Conservation (phyloP, 2,113 vertebrate genomes). For the Oreotragus oreotragus region DNA sequence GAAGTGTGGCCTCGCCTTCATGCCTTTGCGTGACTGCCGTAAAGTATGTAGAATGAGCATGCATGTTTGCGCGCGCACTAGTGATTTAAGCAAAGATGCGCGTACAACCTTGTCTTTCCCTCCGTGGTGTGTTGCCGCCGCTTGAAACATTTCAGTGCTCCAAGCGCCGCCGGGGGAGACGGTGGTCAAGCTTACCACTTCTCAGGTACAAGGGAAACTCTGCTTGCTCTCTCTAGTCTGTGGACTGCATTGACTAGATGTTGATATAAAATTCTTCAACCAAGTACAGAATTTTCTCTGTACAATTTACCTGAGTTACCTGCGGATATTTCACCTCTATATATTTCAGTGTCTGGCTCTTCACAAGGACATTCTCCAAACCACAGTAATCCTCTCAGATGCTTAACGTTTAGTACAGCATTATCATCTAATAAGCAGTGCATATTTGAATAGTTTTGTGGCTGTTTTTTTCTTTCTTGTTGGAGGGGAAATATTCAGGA, state of each 20-base stretch:
- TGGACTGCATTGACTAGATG: not conserved
- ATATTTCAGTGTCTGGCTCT: not conserved
- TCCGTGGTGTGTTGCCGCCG: fast-evolving
- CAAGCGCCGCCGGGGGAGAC: fast-evolving
- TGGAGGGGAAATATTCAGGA: not conserved
- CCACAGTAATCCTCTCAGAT: not conserved
- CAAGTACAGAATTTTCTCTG: not conserved
- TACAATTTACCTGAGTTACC: not conserved
- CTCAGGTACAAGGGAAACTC: not conserved
- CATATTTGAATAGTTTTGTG: not conserved
- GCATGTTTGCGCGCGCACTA: fast-evolving
- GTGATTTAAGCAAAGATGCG: not conserved
- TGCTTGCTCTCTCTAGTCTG: not conserved
- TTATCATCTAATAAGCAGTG: not conserved
- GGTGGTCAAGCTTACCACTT: not conserved
- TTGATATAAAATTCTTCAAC: not conserved
- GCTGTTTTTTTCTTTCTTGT: not conserved
- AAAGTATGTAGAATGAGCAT: fast-evolving
- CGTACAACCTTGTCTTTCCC: fast-evolving
- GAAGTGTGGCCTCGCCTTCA: fast-evolving
- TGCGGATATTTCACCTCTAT: not conserved
- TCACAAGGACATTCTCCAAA: not conserved
- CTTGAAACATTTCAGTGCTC: not conserved
- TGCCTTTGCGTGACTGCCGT: not conserved
- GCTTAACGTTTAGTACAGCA: not conserved